These are phyloP conservation scores for Neoitamus cyanurus DNA, from an alignment of 2,888 invertebrate genomes.

Conservation along the genomic window DNA sequence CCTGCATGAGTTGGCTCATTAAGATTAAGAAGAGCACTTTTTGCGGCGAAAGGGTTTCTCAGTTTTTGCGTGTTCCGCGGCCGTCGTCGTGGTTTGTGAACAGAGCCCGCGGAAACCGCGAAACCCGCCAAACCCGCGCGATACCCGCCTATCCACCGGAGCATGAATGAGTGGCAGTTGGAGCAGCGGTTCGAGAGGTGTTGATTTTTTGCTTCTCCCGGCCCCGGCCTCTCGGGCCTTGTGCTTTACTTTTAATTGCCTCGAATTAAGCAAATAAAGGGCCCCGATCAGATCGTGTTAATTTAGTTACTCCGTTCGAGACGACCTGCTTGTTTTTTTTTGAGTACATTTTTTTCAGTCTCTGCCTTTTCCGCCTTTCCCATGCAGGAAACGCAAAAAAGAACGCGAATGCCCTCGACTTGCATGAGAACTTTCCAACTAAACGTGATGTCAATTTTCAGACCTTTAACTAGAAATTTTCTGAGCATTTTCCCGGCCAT, in stretches of 20 bases:
- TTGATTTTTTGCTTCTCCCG: conserved; percentile 2
- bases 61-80: neutral
- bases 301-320: neutral
- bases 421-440: neutral
- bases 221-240: neutral
- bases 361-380: neutral
- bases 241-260: conserved; percentile 36
- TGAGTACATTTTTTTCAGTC: neutral
- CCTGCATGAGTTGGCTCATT: conserved; percentile 40
- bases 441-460: neutral
- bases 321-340: neutral
- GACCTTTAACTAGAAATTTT: neutral
- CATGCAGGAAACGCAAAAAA: neutral
- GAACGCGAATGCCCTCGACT: neutral
- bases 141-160: neutral
- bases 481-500: neutral
- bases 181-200: neutral
- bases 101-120: neutral
- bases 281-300: conserved; percentile 6
- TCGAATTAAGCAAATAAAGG: conserved; percentile 31
- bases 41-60: neutral
- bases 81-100: neutral
- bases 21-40: conserved; percentile 32
- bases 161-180: neutral
- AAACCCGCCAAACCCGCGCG: neutral